Evolutionary conservation across 2,113 vertebrate genomes (phyloP), one percentile per base, ranked within the genome.

Genomic region (Machaerirhynchus nigripectus): DNA sequence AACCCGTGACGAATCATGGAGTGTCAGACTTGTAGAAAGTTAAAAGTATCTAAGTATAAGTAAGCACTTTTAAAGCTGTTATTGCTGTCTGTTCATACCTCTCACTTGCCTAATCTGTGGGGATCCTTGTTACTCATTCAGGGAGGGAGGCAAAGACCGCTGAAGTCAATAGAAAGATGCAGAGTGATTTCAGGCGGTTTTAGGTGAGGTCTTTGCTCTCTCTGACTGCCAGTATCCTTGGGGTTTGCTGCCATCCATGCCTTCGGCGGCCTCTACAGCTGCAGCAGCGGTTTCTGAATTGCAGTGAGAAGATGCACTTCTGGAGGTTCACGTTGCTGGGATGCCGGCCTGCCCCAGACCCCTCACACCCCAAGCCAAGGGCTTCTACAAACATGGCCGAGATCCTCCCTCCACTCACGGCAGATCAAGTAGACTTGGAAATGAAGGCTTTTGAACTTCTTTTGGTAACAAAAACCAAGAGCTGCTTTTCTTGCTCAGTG

Each of bases 311-410:
- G 74, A 40, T 33, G 44, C 22, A 39, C 17, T 26, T 78, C 44
- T 68, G 53, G 37, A 47, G 12, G 20, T 24, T 83, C 15, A 8
- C 1, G 4, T 80, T 93, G 53, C 64, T 83, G 85, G 69, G 63
- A 27, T 0, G 4, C 35, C 2, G 2, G 33, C 30, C 57, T 69
- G 50, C 21, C 47, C 13, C 42, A 78, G 33, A 3, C 13, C 4
- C 24, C 9, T 85, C 61, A n/a, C 9, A 13, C 20, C 0, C 0
- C 1, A 2, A 35, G 7, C 17, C 3, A 13, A 12, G 14, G 3
- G 2, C 19, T 84, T 59, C 49, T 59, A 19, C 21, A 69, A 42
- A 47, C 2, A 1, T 9, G 33, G 24, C 44, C 3, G 2, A 60
- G 35, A 46, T 5, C 40, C 40, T 50, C n/a, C 27, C 9, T 84